Evolutionary conservation across 2,113 vertebrate species (phyloP).

Genomic region (Clarias gariepinus): DNA sequence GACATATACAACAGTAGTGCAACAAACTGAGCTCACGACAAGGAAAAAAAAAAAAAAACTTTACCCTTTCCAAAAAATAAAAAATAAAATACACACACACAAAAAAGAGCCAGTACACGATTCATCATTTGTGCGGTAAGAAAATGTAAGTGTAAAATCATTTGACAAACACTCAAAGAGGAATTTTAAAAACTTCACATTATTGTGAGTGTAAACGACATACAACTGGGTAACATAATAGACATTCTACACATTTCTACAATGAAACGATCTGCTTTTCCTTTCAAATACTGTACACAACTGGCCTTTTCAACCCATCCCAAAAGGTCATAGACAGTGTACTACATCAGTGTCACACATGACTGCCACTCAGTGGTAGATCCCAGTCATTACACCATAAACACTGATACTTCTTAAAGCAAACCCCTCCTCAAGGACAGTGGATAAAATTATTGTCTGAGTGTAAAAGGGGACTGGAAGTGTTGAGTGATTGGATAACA

Average conservation of each 20-base stretch:
- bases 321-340: neutral
- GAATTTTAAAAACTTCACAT: neutral
- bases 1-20: neutral
- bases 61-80: neutral
- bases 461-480: neutral
- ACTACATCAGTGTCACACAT: neutral
- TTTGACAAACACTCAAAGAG: neutral
- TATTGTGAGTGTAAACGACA: neutral
- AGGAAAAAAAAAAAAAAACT: neutral
- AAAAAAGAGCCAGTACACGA: neutral
- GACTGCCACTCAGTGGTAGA: constrained; percentile 58
- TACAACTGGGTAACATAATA: neutral
- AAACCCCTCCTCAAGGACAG: neutral
- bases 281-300: neutral
- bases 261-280: neutral
- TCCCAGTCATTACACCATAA: constrained; percentile 43
- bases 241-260: neutral
- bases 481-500: neutral
- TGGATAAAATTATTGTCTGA: neutral
- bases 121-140: neutral
- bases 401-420: neutral
- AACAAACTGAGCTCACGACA: neutral
- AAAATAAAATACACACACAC: neutral
- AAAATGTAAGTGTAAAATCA: neutral
- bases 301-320: neutral